These are phyloP conservation scores for Littorina saxatilis DNA, from an alignment of 1,140 invertebrate species.

Conservation along the genomic window DNA sequence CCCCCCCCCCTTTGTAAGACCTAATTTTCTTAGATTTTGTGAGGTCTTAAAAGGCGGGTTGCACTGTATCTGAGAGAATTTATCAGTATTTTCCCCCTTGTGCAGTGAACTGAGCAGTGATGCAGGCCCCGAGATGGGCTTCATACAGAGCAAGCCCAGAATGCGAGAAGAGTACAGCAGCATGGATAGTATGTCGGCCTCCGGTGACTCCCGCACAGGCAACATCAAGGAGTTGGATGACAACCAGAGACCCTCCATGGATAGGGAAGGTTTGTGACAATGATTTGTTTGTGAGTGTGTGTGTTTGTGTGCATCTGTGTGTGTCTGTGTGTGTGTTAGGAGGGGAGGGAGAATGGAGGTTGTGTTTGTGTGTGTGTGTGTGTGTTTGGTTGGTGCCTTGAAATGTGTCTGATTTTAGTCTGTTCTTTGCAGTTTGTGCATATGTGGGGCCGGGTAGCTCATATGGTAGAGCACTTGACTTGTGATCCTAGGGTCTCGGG, in stretches of 20 bases:
- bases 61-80: no score
- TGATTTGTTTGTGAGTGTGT: no score
- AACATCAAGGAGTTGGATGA: conserved; percentile 19
- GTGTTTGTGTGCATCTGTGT: background rate
- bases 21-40: no score
- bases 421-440: background rate
- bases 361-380: background rate
- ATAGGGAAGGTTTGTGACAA: conserved; percentile 13
- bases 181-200: conserved; percentile 18
- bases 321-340: background rate
- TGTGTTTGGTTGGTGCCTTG: background rate
- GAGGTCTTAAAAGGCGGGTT: no score
- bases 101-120: background rate
- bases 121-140: background rate
- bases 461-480: no score
- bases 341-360: background rate
- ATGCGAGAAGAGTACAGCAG: conserved; percentile 22
- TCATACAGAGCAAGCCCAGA: background rate
- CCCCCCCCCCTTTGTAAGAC: no score
- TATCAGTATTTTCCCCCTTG: no score
- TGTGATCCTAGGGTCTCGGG: no score
- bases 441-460: background rate
- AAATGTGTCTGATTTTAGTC: background rate
- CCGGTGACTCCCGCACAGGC: background rate
- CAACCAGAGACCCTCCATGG: conserved; percentile 6